Conservation (phyloP, 2,888 invertebrate species). For the Chaitophorus viminalis region DNA sequence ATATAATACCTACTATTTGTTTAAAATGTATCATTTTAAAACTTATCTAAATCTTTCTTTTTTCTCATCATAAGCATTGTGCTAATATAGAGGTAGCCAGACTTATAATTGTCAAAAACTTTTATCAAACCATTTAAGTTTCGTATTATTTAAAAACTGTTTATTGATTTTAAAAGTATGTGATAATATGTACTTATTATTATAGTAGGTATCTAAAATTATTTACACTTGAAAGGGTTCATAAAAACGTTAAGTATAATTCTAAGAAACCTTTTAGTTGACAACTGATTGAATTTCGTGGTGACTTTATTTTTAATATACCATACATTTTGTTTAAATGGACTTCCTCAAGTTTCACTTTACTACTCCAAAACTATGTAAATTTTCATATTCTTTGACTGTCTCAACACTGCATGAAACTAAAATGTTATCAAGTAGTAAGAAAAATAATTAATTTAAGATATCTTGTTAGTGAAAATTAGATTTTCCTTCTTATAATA, state of each 20-base stretch:
- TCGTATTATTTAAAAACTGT: not conserved
- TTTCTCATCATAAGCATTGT: too few relatives aligned
- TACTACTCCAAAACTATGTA: slow-evolving; percentile 34
- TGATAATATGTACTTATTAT: slow-evolving; percentile 10
- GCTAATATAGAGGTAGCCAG: too few relatives aligned
- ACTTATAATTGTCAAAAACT: not conserved
- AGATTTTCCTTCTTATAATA: slow-evolving; percentile 48
- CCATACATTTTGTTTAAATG: slow-evolving; percentile 29
- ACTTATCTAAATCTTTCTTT: too few relatives aligned
- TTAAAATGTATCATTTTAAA: too few relatives aligned
- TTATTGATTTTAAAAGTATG: slow-evolving; percentile 36
- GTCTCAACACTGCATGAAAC: slow-evolving; percentile 35
- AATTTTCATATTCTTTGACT: slow-evolving; percentile 50
- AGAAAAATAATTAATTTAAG: slow-evolving; percentile 11
- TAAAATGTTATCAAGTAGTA: slow-evolving; percentile 45
- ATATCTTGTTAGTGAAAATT: slow-evolving; percentile 35
- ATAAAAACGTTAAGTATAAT: not conserved
- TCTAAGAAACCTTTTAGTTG: slow-evolving; percentile 40
- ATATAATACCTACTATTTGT: too few relatives aligned
- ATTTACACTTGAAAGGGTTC: slow-evolving; percentile 50
- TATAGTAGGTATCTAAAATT: not conserved
- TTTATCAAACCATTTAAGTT: not conserved
- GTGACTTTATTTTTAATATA: not conserved
- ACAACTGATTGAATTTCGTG: slow-evolving; percentile 28
- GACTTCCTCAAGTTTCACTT: slow-evolving; percentile 47